A percentile compares a stretch with the other conserved stretches of the same genome.
These are phyloP conservation scores for Albula goreensis DNA, from an alignment of 2,113 vertebrate genomes.

Conservation along the genomic window DNA sequence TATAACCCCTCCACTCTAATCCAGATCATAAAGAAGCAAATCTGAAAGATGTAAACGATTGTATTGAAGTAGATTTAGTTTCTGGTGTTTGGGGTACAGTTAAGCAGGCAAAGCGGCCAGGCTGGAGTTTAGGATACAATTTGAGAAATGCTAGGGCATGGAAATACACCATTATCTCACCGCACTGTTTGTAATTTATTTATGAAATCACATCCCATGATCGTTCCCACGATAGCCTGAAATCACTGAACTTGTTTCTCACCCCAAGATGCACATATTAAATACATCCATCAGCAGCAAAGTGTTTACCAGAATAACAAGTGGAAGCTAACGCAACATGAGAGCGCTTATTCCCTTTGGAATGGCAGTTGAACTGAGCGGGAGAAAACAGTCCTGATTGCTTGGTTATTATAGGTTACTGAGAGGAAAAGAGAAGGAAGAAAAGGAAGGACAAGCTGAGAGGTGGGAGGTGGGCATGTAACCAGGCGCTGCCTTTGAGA, in stretches of 20 bases:
- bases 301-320: background rate
- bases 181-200: background rate
- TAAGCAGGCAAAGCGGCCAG: background rate
- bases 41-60: constrained; percentile 33
- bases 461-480: background rate
- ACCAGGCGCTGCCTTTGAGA: background rate
- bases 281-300: background rate
- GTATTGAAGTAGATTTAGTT: background rate
- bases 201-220: background rate
- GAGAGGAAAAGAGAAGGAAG: background rate
- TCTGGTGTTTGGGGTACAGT: background rate
- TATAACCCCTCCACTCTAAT: background rate
- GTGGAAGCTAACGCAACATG: background rate
- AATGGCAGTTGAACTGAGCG: background rate
- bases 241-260: background rate
- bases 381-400: background rate
- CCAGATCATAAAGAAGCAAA: constrained; percentile 8
- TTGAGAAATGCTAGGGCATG: background rate
- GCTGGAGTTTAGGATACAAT: background rate
- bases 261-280: constrained; percentile 3
- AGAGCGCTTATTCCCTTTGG: background rate
- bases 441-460: background rate
- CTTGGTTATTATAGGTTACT: background rate
- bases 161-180: background rate
- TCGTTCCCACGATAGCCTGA: background rate